Base-by-base conservation (phyloP, 2,797 vertebrate genomes). In the Tachyglossus aculeatus region DNA sequence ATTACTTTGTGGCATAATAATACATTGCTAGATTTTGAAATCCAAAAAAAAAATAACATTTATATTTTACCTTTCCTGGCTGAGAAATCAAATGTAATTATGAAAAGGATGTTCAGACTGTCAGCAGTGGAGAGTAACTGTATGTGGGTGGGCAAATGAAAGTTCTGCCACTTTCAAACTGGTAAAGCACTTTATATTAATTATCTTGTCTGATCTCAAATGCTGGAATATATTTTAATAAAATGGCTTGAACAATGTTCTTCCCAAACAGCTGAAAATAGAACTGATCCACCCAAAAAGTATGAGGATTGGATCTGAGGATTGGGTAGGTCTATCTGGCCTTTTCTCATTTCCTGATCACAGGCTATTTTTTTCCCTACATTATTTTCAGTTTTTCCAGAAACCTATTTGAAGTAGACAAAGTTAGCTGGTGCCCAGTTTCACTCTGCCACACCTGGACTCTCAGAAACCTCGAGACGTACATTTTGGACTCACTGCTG, bases 161-260 rank as follows among this genome's bases (percentile, higher is more conserved):
- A n/a, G n/a, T 44, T 16, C 47, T 40, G 51, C 32, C 48, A 21
- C 21, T 62, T 68, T 34, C 25, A 14, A 50, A 66, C 24, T 50
- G 74, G 38, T 51, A 41, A 75, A 25, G 5, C 21, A 55, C 2
- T 73, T 73, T 43, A 18, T 8, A 47, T 32, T 65, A 62, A 68
- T 66, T 68, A 58, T 53, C 37, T 54, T 75, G 34, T 75, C 54
- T 73, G 19, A 31, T 44, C n/a, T n/a, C 33, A 48, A n/a, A 53
- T 3, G 62, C 21, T n/a, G n/a, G 59, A 24, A 57, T 37, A 40
- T 65, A 45, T 59, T 68, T 68, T n/a, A 29, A 9, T 43, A 36
- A 67, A 67, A 55, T 38, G 5, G 39, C 36, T 37, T 52, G 24
- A 55, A 29, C 61, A 41, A 15, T 37, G 22, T 52, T 57, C 53